Evolutionary conservation across 37 sponge, comb jelly and placozoan species (phyloP), one percentile per base, ranked within the genome.

Genomic region (Corticium candelabrum): DNA sequence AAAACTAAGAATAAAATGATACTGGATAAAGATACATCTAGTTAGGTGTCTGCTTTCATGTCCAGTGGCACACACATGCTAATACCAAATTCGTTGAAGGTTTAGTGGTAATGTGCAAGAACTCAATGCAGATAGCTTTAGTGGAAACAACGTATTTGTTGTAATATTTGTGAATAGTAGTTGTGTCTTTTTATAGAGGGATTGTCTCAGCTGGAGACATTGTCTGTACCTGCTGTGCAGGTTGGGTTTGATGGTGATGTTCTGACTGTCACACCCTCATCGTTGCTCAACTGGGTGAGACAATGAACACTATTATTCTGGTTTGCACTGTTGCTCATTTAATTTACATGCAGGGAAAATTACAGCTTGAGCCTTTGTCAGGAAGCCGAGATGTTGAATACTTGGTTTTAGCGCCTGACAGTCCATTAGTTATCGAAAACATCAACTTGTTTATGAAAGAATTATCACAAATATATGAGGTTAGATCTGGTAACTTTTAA

Each of bases 151-250:
- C n/a, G n/a, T n/a, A n/a, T n/a, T n/a, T n/a, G 11, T 50, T 50
- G 62, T 27, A 50, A 50, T 11, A 50, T 50, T 50, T 11, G 62
- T 21, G 15, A 50, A 50, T 50, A 50, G 15, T 50, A 21, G 62
- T 50, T 50, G 21, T 50, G 21, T 50, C 11, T 11, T 50, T 50
- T 27, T 50, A 50, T 50, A 50, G 62, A 50, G 62, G 21, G 62
- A 50, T 50, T 50, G 62, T 50, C 62, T 50, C 21, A 21, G 11
- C 21, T 50, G 62, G 21, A 50, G 62, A 50, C 62, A 21, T 50
- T 50, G 21, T 21, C 62, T 50, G 62, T 50, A 27, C 62, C 62
- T 50, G 62, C 62, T 50, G 62, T 50, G 62, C 62, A 50, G 62
- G 62, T 50, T 11, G 62, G 62, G 21, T 50, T 27, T 21, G 62